phyloP scores from a whole-genome alignment of 2,888 invertebrate genomes.

The Eupithecia inturbata region DNA sequence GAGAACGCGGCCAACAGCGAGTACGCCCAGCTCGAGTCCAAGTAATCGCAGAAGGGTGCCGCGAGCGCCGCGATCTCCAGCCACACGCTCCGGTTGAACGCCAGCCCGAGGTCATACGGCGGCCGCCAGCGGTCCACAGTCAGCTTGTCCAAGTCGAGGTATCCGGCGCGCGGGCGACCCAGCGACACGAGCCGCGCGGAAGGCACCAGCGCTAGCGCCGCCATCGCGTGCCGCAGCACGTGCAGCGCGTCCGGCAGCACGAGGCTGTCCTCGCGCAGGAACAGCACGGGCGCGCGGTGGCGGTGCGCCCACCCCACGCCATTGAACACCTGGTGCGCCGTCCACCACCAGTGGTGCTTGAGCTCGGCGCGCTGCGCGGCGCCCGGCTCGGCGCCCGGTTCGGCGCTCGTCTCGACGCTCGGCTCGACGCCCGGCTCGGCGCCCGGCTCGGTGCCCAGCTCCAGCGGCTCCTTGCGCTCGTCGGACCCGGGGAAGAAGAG shows the following conservation, averaged over 20 bases:
- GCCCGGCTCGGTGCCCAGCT: too few species aligned
- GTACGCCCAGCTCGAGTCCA: slow-evolving; percentile 63
- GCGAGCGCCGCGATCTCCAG: slow-evolving; percentile 46
- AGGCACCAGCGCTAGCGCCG: slow-evolving; percentile 90
- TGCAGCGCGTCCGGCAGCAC: slow-evolving; percentile 79
- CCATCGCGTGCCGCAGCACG: slow-evolving; percentile 88
- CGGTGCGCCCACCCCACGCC: slow-evolving; percentile 75
- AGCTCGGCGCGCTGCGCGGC: slow-evolving; percentile 87
- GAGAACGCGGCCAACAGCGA: slow-evolving; percentile 55
- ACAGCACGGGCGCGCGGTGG: slow-evolving; percentile 88
- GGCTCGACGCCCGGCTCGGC: too few species aligned
- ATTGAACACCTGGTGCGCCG: slow-evolving; percentile 78
- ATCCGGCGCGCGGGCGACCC: slow-evolving; percentile 82
- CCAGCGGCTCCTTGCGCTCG: slow-evolving; percentile 51
- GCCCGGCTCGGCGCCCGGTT: slow-evolving; percentile 34
- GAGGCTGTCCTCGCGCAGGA: slow-evolving; percentile 78
- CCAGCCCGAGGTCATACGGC: slow-evolving; percentile 54
- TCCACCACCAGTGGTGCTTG: slow-evolving; percentile 87
- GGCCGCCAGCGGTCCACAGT: slow-evolving; percentile 60
- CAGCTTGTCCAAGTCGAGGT: slow-evolving; percentile 49
- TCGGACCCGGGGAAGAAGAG: slow-evolving; percentile 59
- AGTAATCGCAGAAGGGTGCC: slow-evolving; percentile 54
- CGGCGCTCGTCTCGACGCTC: background rate
- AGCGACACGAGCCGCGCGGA: slow-evolving; percentile 88
- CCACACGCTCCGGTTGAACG: slow-evolving; percentile 61